phyloP scores from a whole-genome alignment of 2,113 vertebrate species.

The Tylochromis polylepis region DNA sequence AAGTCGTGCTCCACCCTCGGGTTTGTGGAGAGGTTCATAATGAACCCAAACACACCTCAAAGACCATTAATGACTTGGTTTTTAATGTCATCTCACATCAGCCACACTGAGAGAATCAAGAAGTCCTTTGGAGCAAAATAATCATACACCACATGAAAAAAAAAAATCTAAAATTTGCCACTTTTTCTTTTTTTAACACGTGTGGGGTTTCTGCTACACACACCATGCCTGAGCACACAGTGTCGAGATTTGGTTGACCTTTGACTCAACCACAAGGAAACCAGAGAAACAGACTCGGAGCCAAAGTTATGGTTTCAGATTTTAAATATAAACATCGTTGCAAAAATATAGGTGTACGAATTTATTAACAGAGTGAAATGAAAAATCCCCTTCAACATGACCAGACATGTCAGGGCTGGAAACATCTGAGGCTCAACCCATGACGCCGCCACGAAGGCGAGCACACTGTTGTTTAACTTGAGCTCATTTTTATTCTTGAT shows the following conservation, averaged over 20 bases:
- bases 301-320: not conserved
- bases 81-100: not conserved
- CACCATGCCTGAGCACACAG: not conserved
- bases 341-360: accelerated
- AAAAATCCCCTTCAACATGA: not conserved
- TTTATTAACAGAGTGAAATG: accelerated
- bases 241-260: not conserved
- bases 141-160: not conserved
- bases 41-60: not conserved
- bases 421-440: not conserved
- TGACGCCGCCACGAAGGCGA: not conserved
- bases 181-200: too few relatives aligned
- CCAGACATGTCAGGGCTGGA: not conserved
- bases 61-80: not conserved
- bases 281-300: not conserved
- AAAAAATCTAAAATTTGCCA: too few relatives aligned
- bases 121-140: not conserved
- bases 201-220: accelerated
- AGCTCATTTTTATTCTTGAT: not conserved
- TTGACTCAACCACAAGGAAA: not conserved
- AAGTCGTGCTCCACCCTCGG: not conserved
- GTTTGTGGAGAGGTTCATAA: not conserved
- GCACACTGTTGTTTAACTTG: not conserved
- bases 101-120: accelerated
- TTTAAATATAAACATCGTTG: not conserved